These are phyloP conservation scores for Drosophila yooni DNA, from an alignment of 2,888 invertebrate species.

Conservation along the genomic window DNA sequence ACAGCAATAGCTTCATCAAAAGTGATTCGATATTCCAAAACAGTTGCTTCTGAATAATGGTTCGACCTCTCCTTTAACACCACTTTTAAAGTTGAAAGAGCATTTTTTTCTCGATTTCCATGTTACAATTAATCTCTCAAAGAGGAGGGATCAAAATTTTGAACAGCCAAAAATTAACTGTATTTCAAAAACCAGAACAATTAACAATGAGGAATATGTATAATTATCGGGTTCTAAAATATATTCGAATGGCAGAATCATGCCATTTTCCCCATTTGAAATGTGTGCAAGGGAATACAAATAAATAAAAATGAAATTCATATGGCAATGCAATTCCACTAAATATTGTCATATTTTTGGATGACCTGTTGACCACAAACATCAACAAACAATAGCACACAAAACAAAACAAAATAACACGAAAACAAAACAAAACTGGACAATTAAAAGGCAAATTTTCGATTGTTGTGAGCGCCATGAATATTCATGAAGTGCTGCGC, in stretches of 20 bases:
- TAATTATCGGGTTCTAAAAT: background rate
- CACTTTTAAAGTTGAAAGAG: background rate
- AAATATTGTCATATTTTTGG: constrained; percentile 9
- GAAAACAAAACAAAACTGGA: constrained; percentile 45
- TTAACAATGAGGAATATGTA: background rate
- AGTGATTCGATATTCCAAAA: background rate
- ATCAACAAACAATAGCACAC: background rate
- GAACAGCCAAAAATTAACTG: too few relatives aligned
- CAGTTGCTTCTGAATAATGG: background rate
- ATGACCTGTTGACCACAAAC: constrained; percentile 43
- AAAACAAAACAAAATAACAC: background rate
- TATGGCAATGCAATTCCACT: background rate
- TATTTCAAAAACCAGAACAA: background rate
- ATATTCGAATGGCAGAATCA: background rate
- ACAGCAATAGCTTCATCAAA: background rate
- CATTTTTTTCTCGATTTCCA: too few relatives aligned
- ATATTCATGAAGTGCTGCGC: constrained; percentile 68
- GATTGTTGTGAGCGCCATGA: constrained; percentile 71
- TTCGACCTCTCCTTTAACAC: background rate
- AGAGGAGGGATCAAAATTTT: too few relatives aligned
- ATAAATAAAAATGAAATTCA: background rate
- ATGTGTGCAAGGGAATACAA: background rate
- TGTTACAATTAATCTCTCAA: too few relatives aligned
- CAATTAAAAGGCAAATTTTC: constrained; percentile 71
- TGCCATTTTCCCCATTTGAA: background rate